These are phyloP conservation scores for Siphlonurus alternatus DNA, from an alignment of 2,888 invertebrate genomes.

Conservation along the genomic window DNA sequence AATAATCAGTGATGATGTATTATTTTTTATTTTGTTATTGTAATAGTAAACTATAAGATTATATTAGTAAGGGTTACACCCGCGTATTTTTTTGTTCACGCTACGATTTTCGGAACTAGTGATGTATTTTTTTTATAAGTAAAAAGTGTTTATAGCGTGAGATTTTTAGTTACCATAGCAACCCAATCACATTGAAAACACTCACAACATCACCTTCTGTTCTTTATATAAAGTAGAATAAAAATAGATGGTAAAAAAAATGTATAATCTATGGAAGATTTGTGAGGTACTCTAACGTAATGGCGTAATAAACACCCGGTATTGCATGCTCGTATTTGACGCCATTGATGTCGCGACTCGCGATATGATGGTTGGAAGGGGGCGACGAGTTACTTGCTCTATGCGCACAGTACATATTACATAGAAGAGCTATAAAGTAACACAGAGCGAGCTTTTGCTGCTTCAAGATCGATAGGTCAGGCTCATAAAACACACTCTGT, in stretches of 20 bases:
- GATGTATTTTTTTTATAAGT: background rate
- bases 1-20: too few species aligned
- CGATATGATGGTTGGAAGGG: too few species aligned
- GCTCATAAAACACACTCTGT: conserved; percentile 1
- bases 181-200: background rate
- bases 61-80: background rate
- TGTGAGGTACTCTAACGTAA: too few species aligned
- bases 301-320: too few species aligned
- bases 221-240: background rate
- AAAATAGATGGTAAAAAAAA: too few species aligned
- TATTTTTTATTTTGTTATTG: too few species aligned
- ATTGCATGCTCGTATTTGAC: too few species aligned
- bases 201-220: background rate
- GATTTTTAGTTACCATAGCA: background rate
- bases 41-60: background rate
- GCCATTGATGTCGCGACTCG: too few species aligned
- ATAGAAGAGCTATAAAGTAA: background rate
- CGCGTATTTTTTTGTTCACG: background rate
- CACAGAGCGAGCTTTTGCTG: background rate
- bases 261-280: too few species aligned
- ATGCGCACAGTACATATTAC: background rate
- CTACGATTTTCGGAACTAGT: background rate
- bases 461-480: background rate
- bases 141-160: background rate
- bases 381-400: too few species aligned